phyloP scores from a whole-genome alignment of 35 echinoderm and acorn worm species.

The Hemicentrotus pulcherrimus region DNA sequence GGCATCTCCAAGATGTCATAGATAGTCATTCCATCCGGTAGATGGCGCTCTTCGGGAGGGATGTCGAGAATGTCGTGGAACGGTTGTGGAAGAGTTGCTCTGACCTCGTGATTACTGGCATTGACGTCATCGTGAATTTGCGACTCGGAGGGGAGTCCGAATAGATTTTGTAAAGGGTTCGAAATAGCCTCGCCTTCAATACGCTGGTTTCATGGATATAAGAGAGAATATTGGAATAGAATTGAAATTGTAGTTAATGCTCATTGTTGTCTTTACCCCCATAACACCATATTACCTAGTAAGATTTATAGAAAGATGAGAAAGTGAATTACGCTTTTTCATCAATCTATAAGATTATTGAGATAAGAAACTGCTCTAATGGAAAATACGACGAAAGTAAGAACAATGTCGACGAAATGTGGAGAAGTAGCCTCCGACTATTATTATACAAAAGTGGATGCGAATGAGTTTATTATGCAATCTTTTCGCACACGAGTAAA shows the following conservation, averaged over 20 bases:
- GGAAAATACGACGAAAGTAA: no score
- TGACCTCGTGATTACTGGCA: not conserved
- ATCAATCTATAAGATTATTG: no score
- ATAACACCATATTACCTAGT: no score
- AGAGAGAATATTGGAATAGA: not conserved
- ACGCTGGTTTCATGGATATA: not conserved
- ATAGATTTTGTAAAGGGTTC: not conserved
- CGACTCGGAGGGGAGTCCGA: not conserved
- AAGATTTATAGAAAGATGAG: no score
- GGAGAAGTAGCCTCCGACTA: no score
- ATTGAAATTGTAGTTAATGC: not conserved
- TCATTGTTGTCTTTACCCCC: no score
- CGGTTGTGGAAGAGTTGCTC: constrained; percentile 31
- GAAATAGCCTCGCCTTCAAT: not conserved
- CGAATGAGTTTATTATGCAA: no score
- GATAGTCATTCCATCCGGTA: constrained; percentile 56
- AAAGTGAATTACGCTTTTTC: no score
- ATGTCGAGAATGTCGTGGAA: constrained; percentile 66
- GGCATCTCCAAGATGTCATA: constrained; percentile 58
- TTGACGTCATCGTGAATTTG: not conserved
- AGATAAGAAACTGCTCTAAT: no score
- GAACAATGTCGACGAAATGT: no score
- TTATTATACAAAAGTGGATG: no score
- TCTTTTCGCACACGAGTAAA: no score
- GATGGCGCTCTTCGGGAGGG: constrained; percentile 54